phyloP scores from a whole-genome alignment of 2,113 vertebrate genomes.

The Urocolius indicus region DNA sequence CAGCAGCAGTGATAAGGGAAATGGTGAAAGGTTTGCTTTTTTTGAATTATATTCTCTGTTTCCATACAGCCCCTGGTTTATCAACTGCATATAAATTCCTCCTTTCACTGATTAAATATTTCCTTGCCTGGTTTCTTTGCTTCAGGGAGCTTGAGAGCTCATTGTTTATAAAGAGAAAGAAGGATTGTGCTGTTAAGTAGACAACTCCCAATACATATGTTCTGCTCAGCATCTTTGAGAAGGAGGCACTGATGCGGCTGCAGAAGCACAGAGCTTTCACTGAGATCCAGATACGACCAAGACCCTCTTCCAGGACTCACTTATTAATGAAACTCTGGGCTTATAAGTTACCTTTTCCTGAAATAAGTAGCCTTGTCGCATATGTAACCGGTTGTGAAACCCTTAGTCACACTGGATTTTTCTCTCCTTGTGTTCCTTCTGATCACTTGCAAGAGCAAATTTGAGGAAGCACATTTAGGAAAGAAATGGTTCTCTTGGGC shows the following conservation, averaged over 20 bases:
- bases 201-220: background rate
- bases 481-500: background rate
- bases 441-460: background rate
- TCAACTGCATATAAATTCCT: conserved; percentile 10
- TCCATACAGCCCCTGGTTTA: conserved; percentile 1
- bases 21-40: background rate
- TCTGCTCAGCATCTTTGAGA: background rate
- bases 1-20: background rate
- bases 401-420: background rate
- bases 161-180: conserved; percentile 13
- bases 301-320: background rate
- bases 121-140: conserved; percentile 13
- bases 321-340: background rate
- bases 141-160: conserved; percentile 39
- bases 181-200: background rate
- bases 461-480: background rate
- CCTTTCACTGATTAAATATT: conserved; percentile 37
- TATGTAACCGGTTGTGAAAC: background rate
- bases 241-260: background rate
- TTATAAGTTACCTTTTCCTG: background rate
- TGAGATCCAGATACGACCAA: background rate
- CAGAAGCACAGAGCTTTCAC: background rate
- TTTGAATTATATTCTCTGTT: background rate
- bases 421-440: background rate
- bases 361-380: background rate